These are phyloP conservation scores for Cladopsammia gracilis DNA, from an alignment of 64 coral and sea anemone genomes.

Conservation along the genomic window DNA sequence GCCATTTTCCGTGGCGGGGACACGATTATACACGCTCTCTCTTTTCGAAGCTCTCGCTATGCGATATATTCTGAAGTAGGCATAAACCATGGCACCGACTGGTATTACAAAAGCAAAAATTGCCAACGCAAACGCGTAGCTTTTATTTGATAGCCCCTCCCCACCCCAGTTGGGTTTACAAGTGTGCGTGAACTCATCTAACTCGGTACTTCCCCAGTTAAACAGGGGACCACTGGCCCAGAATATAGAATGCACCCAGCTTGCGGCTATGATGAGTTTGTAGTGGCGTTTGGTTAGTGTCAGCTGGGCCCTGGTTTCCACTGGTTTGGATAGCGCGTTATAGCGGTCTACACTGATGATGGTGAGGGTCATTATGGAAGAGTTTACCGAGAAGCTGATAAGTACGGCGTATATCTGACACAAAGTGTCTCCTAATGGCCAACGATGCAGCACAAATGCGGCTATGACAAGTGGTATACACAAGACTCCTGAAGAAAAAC, in stretches of 20 bases:
- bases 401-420: conserved; percentile 16
- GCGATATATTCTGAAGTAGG: conserved; percentile 21
- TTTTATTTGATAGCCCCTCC: conserved; percentile 15
- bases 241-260: conserved; percentile 33
- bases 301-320: neutral
- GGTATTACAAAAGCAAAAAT: conserved; percentile 27
- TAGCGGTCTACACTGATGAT: conserved; percentile 37
- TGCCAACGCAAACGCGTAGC: neutral
- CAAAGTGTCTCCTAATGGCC: conserved; percentile 15
- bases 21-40: neutral
- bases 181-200: conserved; percentile 36
- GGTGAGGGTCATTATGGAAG: conserved; percentile 13
- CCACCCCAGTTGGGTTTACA: conserved; percentile 45
- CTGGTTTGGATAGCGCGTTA: conserved; percentile 5
- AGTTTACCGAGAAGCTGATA: conserved; percentile 17
- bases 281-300: conserved; percentile 23
- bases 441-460: neutral
- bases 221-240: conserved; percentile 37
- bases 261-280: conserved; percentile 7
- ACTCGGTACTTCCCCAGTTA: conserved; percentile 30
- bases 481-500: neutral
- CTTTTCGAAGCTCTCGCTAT: conserved; percentile 17
- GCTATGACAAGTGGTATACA: conserved; percentile 19
- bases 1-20: neutral
- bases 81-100: neutral